Percentiles rank a stretch among this genome's conserved stretches.
Conservation (phyloP, 37 sponge, comb jelly and placozoan species). For the Aplysina aerophoba region DNA sequence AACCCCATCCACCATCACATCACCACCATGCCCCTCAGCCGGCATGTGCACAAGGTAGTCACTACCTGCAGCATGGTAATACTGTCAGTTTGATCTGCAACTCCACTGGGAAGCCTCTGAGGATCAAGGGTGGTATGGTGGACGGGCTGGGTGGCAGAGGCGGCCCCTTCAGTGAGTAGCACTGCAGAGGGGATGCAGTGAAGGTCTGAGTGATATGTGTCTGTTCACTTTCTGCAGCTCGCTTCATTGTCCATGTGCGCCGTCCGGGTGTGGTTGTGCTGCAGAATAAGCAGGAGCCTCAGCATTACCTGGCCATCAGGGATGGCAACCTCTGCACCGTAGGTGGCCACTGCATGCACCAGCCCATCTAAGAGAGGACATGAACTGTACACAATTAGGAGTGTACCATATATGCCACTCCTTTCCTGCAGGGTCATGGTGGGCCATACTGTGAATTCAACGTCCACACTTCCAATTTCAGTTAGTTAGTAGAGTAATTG, state of each 20-base stretch:
- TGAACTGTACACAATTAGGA: too few relatives aligned
- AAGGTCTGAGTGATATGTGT: too few relatives aligned
- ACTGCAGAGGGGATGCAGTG: background rate
- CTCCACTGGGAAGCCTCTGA: background rate
- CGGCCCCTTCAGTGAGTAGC: background rate
- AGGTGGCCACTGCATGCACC: background rate
- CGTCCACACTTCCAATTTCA: too few relatives aligned
- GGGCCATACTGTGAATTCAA: too few relatives aligned
- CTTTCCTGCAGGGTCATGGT: too few relatives aligned
- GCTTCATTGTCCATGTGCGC: conserved; percentile 54
- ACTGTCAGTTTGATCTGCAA: conserved; percentile 5
- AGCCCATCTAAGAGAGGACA: too few relatives aligned
- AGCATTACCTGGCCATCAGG: conserved; percentile 49
- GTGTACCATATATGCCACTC: too few relatives aligned
- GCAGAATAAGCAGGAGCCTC: conserved; percentile 44
- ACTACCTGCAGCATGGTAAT: background rate
- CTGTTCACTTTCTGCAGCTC: conserved; percentile 29
- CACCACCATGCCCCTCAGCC: too few relatives aligned
- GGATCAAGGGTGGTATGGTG: background rate
- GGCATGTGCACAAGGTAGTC: too few relatives aligned
- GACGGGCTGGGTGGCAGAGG: background rate
- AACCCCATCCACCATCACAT: too few relatives aligned
- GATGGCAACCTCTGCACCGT: conserved; percentile 52
- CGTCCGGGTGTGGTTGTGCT: conserved; percentile 59
- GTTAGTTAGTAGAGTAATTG: too few relatives aligned